Evolutionary conservation across 2,888 invertebrate genomes (phyloP).

Genomic region (Polyploca ridens): DNA sequence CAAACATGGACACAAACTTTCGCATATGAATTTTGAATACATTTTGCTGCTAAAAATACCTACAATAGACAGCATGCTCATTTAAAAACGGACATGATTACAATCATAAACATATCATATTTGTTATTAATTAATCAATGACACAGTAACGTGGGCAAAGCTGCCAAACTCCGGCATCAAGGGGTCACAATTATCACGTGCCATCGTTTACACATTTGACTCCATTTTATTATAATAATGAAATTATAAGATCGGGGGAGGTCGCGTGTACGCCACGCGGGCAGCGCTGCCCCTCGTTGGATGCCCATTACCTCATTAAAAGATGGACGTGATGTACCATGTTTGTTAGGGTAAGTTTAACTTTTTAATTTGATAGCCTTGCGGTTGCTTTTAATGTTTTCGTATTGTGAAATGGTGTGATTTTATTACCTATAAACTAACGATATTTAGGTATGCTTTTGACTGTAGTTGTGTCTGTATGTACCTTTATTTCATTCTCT

Average conservation of each 20-base stretch:
- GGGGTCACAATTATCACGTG: slow-evolving; percentile 66
- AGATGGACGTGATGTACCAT: slow-evolving; percentile 63
- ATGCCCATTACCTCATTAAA: slow-evolving; percentile 76
- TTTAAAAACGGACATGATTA: slow-evolving; percentile 18
- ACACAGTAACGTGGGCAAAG: slow-evolving; percentile 31
- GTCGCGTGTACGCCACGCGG: slow-evolving; percentile 64
- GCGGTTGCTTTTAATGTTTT: slow-evolving; percentile 49
- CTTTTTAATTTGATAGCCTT: slow-evolving; percentile 77
- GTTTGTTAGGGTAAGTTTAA: slow-evolving; percentile 58
- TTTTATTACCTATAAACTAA: slow-evolving; percentile 40
- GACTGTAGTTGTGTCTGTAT: too few species aligned
- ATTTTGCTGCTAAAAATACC: not conserved
- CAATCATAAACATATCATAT: slow-evolving; percentile 14
- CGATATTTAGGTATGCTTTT: not conserved
- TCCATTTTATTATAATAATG: slow-evolving; percentile 80
- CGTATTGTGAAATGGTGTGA: slow-evolving; percentile 67
- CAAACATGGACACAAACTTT: too few species aligned
- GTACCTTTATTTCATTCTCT: too few species aligned
- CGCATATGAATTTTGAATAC: too few species aligned
- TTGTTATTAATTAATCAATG: slow-evolving; percentile 13
- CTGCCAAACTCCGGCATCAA: slow-evolving; percentile 37
- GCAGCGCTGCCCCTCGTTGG: slow-evolving; percentile 44
- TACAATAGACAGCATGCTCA: not conserved
- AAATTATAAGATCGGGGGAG: slow-evolving; percentile 68
- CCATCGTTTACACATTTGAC: slow-evolving; percentile 78